A percentile compares a stretch with the other conserved stretches of the same genome.
These are phyloP conservation scores for Pseudeuparius sepicola DNA, from an alignment of 2,888 invertebrate species.

Conservation along the genomic window DNA sequence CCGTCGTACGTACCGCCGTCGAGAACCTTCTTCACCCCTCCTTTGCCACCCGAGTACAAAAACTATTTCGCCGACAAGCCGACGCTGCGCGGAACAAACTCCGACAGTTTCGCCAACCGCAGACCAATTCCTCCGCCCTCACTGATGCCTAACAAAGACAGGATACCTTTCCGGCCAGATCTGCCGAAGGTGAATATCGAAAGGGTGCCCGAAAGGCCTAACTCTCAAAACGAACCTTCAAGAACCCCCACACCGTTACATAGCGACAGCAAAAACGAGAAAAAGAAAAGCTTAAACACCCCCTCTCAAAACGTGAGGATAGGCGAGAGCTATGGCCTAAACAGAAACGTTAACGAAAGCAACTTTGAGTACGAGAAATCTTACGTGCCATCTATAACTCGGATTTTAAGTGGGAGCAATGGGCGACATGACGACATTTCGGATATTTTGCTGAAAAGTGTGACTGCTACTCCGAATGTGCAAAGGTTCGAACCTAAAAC, in stretches of 20 bases:
- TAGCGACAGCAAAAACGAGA: slow-evolving; percentile 35
- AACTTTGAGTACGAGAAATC: slow-evolving; percentile 39
- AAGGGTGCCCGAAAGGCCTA: slow-evolving; percentile 27
- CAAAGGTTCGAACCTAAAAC: slow-evolving; percentile 29
- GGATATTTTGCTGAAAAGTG: slow-evolving; percentile 61
- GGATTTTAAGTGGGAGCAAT: slow-evolving; percentile 78
- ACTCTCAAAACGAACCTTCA: slow-evolving; percentile 12
- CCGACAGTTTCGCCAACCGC: slow-evolving; percentile 57
- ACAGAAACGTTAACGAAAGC: slow-evolving; percentile 33
- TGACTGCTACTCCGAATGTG: slow-evolving; percentile 43
- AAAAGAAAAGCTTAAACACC: slow-evolving; percentile 66
- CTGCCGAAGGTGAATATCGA: slow-evolving; percentile 39
- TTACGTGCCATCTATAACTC: slow-evolving; percentile 66
- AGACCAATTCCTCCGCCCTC: slow-evolving; percentile 78
- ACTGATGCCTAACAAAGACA: slow-evolving; percentile 68
- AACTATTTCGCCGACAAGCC: slow-evolving; percentile 87
- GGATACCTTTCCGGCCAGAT: slow-evolving; percentile 72
- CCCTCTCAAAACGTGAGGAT: slow-evolving; percentile 54
- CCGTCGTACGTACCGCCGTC: slow-evolving; percentile 79
- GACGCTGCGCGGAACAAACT: slow-evolving; percentile 58
- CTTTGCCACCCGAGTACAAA: slow-evolving; percentile 70
- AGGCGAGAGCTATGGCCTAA: slow-evolving; percentile 37
- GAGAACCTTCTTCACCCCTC: slow-evolving; percentile 66
- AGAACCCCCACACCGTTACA: slow-evolving; percentile 17
- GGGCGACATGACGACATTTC: slow-evolving; percentile 75